Evolutionary conservation across 2,797 vertebrate species (phyloP).

Genomic region (Sebastolobus alascanus): DNA sequence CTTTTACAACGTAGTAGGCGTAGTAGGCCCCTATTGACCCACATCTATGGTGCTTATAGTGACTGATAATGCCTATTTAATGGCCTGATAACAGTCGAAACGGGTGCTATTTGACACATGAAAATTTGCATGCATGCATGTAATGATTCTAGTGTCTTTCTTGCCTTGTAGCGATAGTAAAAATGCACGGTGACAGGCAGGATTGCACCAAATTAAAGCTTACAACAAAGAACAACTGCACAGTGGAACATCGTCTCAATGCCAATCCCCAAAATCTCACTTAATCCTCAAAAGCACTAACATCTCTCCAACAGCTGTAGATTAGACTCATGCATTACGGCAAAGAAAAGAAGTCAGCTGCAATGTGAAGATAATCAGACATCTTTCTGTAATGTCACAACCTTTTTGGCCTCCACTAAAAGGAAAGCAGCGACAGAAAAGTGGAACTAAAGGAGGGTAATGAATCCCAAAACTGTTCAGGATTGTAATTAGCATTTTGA

Average conservation of each 20-base stretch:
- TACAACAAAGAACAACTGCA: neutral
- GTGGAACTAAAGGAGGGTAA: slow-evolving; percentile 23
- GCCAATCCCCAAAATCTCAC: neutral
- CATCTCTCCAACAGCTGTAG: neutral
- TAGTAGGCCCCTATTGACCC: too few relatives aligned
- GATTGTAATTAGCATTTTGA: slow-evolving; percentile 71
- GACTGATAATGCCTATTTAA: too few relatives aligned
- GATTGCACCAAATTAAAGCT: neutral
- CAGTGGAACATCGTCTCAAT: neutral
- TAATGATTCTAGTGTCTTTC: neutral
- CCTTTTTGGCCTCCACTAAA: neutral
- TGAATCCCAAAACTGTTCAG: slow-evolving; percentile 32
- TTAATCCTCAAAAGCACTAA: slow-evolving; percentile 4
- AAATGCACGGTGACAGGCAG: neutral
- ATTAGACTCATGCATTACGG: neutral
- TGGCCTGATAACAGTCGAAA: too few relatives aligned
- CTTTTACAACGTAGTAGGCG: too few relatives aligned
- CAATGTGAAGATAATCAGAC: slow-evolving; percentile 4
- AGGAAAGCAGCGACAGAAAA: slow-evolving; percentile 2
- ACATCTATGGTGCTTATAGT: too few relatives aligned
- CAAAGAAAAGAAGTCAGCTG: neutral
- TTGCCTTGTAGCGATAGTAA: neutral
- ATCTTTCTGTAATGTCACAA: slow-evolving; percentile 1
- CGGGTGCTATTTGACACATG: neutral
- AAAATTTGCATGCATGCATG: neutral